Conservation (phyloP, 2,797 vertebrate genomes). For the Macropus fuliginosus region DNA sequence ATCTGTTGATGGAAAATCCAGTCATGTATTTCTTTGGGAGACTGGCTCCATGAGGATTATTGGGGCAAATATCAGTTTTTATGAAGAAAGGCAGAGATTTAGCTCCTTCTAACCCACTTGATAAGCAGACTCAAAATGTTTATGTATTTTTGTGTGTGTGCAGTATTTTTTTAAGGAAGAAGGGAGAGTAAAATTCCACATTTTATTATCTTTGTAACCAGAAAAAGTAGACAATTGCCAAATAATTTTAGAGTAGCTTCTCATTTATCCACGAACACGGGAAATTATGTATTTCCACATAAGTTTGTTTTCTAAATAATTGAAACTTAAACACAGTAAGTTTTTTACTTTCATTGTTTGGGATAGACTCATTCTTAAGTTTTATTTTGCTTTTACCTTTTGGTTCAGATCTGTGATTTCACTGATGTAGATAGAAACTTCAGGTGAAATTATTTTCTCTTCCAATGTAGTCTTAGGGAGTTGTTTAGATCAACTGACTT, state of each 20-base stretch:
- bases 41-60: not conserved
- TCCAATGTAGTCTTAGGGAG: not conserved
- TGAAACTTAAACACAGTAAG: not conserved
- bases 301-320: not conserved
- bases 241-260: not conserved
- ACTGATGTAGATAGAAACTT: not conserved
- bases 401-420: not conserved
- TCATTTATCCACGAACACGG: not conserved
- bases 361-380: not conserved
- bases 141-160: not conserved
- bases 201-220: not conserved
- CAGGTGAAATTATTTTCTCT: not conserved
- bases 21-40: not conserved
- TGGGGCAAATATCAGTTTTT: not conserved
- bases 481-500: not conserved
- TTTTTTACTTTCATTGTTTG: not conserved
- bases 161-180: not conserved
- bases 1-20: not conserved
- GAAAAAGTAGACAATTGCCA: not conserved
- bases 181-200: not conserved
- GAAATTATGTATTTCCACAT: not conserved
- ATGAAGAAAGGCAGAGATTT: not conserved
- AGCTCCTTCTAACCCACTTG: not conserved
- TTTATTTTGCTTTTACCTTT: not conserved
- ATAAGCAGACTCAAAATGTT: not conserved